phyloP scores from a whole-genome alignment of 2,797 vertebrate species.

The Chelmon rostratus region DNA sequence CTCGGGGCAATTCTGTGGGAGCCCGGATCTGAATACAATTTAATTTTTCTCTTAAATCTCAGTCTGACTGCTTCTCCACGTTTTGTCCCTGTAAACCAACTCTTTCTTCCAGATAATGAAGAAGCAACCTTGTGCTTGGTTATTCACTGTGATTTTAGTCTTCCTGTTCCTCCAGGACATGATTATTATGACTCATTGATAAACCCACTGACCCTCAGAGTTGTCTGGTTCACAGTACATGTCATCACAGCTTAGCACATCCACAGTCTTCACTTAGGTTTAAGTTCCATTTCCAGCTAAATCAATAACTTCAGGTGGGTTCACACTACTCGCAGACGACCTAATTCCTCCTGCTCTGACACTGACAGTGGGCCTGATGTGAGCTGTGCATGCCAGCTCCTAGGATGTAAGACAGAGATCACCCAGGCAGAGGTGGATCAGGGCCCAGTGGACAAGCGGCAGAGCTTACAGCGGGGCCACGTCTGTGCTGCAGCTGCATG shows the following conservation, averaged over 20 bases:
- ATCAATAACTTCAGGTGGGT: conserved; percentile 75
- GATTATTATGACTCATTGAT: conserved; percentile 30
- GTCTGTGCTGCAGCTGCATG: conserved; percentile 73
- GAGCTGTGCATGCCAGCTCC: conserved; percentile 17
- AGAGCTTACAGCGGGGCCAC: conserved; percentile 55
- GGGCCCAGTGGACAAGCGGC: conserved; percentile 36
- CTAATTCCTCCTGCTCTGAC: conserved; percentile 58
- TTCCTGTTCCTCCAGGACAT: conserved; percentile 21
- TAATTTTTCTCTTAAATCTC: conserved; percentile 51
- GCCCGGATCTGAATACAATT: conserved; percentile 52
- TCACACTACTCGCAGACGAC: conserved; percentile 62
- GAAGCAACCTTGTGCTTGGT: conserved; percentile 4
- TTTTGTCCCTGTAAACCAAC: conserved; percentile 28
- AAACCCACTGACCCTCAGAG: conserved; percentile 8
- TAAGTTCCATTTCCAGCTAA: conserved; percentile 54
- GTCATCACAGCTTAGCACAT: conserved; percentile 30
- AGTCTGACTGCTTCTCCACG: conserved; percentile 33
- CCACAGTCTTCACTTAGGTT: conserved; percentile 58
- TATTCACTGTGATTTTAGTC: neutral
- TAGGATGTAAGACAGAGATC: conserved; percentile 55
- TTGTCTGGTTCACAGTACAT: neutral
- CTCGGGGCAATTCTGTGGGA: conserved; percentile 46
- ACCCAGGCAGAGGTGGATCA: conserved; percentile 51
- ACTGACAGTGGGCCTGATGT: conserved; percentile 15
- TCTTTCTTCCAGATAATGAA: conserved; percentile 25